phyloP scores from a whole-genome alignment of 2,888 invertebrate genomes.

The Drosophila gaucha region DNA sequence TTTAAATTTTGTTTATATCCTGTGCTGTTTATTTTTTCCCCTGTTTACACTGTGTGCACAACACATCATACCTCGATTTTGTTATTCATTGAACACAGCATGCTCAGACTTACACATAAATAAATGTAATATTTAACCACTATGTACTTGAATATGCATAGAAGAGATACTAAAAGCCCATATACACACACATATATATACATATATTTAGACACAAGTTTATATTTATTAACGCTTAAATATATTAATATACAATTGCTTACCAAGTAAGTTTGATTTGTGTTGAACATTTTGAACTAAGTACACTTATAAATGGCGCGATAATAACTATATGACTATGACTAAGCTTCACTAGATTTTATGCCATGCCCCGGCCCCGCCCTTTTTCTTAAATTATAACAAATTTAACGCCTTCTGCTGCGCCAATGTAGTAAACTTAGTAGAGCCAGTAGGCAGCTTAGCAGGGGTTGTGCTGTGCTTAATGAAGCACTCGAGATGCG shows the following conservation, averaged over 20 bases:
- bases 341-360: constrained; percentile 54
- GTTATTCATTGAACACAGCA: constrained; percentile 16
- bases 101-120: constrained; percentile 32
- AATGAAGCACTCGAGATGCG: constrained; percentile 71
- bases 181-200: background rate
- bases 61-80: constrained; percentile 18
- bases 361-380: constrained; percentile 9
- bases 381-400: constrained; percentile 36
- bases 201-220: constrained; percentile 47
- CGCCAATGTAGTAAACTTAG: constrained; percentile 44
- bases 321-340: constrained; percentile 58
- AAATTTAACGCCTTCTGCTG: constrained; percentile 23
- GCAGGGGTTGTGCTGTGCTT: constrained; percentile 32
- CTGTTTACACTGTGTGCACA: constrained; percentile 36
- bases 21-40: constrained; percentile 51
- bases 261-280: constrained; percentile 61
- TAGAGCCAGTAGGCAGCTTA: constrained; percentile 24
- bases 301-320: constrained; percentile 66
- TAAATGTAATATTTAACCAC: constrained; percentile 37
- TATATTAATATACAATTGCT: constrained; percentile 50
- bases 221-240: constrained; percentile 78
- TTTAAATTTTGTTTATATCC: constrained; percentile 54
- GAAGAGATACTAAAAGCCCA: constrained; percentile 4
- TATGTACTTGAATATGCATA: constrained; percentile 29
- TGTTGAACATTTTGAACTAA: constrained; percentile 62